These are phyloP conservation scores for Vimba vimba DNA, from an alignment of 2,113 vertebrate genomes.

Conservation along the genomic window DNA sequence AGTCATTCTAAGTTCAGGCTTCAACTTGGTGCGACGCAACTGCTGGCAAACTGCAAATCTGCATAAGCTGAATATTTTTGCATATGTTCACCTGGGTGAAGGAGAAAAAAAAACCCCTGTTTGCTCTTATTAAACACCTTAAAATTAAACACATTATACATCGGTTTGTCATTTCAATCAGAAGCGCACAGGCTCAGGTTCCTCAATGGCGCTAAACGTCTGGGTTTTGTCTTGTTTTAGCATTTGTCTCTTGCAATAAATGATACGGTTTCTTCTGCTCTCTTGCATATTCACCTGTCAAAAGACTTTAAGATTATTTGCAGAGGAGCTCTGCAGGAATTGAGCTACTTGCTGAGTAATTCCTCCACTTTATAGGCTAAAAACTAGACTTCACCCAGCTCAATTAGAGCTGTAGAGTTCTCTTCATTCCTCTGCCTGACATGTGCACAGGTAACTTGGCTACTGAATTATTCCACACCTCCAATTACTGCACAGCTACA, in stretches of 20 bases:
- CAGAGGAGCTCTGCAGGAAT: constrained; percentile 32
- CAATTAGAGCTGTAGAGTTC: constrained; percentile 15
- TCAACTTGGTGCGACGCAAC: constrained; percentile 79
- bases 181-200: background rate
- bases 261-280: background rate
- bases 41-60: constrained; percentile 76
- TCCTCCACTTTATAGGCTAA: constrained; percentile 25
- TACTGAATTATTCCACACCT: constrained; percentile 29
- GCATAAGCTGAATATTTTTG: constrained; percentile 66
- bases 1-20: constrained; percentile 82
- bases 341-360: constrained; percentile 36
- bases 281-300: constrained; percentile 29
- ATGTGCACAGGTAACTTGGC: background rate
- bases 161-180: constrained; percentile 53
- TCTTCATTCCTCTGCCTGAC: constrained; percentile 19
- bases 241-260: background rate
- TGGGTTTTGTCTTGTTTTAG: constrained; percentile 30
- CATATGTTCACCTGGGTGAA: constrained; percentile 67
- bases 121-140: constrained; percentile 32
- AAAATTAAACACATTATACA: constrained; percentile 48
- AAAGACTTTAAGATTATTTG: constrained; percentile 21
- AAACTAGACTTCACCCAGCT: constrained; percentile 20
- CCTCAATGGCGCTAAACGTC: background rate
- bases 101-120: constrained; percentile 46
- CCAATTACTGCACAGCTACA: constrained; percentile 13